A percentile compares a stretch with the other conserved stretches of the same genome.
Conservation (phyloP, 1,140 invertebrate species). For the Drosophila bocki region DNA sequence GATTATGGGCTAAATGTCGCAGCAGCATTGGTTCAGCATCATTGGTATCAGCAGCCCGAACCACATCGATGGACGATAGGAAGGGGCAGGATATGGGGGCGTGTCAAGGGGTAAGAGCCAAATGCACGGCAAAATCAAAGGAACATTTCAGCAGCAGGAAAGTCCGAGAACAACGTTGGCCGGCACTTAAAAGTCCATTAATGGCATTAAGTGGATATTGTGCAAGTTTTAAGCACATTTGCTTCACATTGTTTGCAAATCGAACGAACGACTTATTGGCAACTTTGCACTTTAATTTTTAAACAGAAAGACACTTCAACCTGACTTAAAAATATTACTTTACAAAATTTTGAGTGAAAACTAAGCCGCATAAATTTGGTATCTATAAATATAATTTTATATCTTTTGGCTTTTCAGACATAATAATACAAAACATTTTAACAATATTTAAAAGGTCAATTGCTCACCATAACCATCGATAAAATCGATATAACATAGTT, state of each 20-base stretch:
- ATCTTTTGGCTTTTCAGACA: too few species aligned
- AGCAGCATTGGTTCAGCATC: constrained; percentile 40
- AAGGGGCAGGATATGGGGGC: neutral
- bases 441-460: too few species aligned
- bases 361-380: too few species aligned
- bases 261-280: constrained; percentile 24
- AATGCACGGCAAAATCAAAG: constrained; percentile 53
- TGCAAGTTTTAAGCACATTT: constrained; percentile 72
- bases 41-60: constrained; percentile 31
- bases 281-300: constrained; percentile 23
- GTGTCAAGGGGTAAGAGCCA: neutral
- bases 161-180: constrained; percentile 72
- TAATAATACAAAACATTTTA: too few species aligned
- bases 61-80: constrained; percentile 16
- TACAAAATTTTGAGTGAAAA: too few species aligned
- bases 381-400: too few species aligned
- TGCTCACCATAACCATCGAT: neutral
- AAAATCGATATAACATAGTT: neutral
- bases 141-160: constrained; percentile 64
- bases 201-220: constrained; percentile 81
- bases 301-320: neutral
- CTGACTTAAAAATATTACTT: neutral
- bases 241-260: constrained; percentile 57
- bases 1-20: constrained; percentile 67
- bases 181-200: constrained; percentile 82